Evolutionary conservation across 2,113 vertebrate species (phyloP).

Genomic region (Seriola aureovittata): DNA sequence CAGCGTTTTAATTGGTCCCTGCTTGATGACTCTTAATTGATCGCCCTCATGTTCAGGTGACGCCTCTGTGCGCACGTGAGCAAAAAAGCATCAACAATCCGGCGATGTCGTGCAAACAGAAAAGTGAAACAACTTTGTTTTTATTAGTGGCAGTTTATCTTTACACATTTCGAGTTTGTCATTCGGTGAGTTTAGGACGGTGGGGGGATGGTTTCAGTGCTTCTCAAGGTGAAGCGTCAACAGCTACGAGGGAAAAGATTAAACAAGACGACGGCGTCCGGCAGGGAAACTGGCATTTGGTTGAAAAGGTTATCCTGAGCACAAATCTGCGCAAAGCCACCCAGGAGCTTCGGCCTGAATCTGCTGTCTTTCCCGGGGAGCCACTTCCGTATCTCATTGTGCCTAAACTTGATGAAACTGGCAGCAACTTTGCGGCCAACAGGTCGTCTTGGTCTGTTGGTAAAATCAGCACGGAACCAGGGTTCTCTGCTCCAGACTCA

Average conservation of each 20-base stretch:
- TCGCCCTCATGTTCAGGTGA: conserved; percentile 15
- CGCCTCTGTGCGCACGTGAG: conserved; percentile 4
- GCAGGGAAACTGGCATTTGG: background rate
- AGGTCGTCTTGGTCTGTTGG: conserved; percentile 40
- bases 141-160: conserved; percentile 41
- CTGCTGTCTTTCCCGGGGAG: background rate
- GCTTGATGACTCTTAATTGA: conserved; percentile 52
- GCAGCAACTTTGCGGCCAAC: background rate
- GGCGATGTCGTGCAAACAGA: conserved; percentile 75
- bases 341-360: background rate
- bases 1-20: conserved; percentile 57
- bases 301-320: background rate
- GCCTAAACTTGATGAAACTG: background rate
- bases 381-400: rapidly evolving
- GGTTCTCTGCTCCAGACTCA: background rate
- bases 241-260: background rate
- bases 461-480: background rate
- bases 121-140: conserved; percentile 26
- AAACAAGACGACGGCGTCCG: background rate
- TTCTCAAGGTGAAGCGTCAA: background rate
- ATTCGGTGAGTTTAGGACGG: conserved; percentile 38
- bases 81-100: conserved; percentile 22
- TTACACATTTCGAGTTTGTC: conserved; percentile 16
- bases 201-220: background rate
- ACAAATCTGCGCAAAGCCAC: background rate